Base-by-base conservation (phyloP, 1,140 invertebrate genomes). In the Hestina assimilis region DNA sequence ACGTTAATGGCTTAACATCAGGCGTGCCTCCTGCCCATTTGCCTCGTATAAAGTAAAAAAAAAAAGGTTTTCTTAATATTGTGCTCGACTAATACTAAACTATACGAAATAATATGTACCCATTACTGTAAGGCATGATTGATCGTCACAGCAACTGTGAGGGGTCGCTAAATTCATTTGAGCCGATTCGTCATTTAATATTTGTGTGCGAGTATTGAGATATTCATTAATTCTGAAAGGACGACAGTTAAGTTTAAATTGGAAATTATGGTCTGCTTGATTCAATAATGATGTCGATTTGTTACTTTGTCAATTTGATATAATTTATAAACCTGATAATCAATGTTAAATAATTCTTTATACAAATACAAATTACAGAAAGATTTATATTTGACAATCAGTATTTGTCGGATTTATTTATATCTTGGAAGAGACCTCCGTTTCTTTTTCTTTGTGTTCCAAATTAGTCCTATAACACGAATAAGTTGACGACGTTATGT, bases 131-230 rank as follows among this genome's bases (percentile, higher is more conserved):
- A 19, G 38, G 38, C 47, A 43, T 77, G 74, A 79, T 77, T 71
- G 73, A 79, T 75, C 59, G 63, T 47, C 53, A 62, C 42, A 63
- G 26, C 47, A 58, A 66, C 43, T 55, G 26, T 41, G 51, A 55
- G 63, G 66, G 76, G 69, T 47, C 42, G 68, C 60, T 67, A 69
- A 72, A 72, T 73, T 73, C 59, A 77, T 81, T 78, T 71, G 43
- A 75, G 72, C 69, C 69, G 65, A 81, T 81, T 75, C 62, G 65
- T 77, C 74, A 81, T 75, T 71, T 65, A 61, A 62, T 65, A 69
- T 72, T 70, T 56, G 59, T 59, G 23, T 47, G 26, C 15, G 58
- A 60, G 41, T 50, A 65, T 59, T 60, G 61, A 69, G 48, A 66
- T 69, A 46, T 65, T 69, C 70, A 75, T 68, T 69, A 68, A 69